These are phyloP conservation scores for Thumatha senex DNA, from an alignment of 2,888 invertebrate genomes.

Conservation along the genomic window DNA sequence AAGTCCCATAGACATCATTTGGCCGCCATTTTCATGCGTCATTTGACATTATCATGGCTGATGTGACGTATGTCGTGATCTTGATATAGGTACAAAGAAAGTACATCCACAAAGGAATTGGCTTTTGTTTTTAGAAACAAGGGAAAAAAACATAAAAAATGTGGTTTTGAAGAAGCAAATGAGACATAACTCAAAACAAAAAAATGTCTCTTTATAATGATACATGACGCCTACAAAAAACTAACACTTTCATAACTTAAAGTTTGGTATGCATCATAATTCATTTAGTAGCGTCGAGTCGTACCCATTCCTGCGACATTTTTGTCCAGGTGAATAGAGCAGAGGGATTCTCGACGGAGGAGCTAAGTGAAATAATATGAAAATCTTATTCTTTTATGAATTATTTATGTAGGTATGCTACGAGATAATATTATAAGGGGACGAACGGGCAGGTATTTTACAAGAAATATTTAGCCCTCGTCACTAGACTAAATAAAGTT, in stretches of 20 bases:
- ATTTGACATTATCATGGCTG: no score
- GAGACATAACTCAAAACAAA: no score
- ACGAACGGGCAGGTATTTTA: constrained; percentile 36
- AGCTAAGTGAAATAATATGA: constrained; percentile 54
- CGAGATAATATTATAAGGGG: constrained; percentile 36
- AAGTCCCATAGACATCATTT: no score
- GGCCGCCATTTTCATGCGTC: no score
- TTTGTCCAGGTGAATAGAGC: constrained; percentile 37
- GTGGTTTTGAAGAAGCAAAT: not conserved
- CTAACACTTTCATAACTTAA: constrained; percentile 20
- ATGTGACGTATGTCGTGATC: not conserved
- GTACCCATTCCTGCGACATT: constrained; percentile 30
- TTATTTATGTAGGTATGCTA: constrained; percentile 47
- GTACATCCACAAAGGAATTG: not conserved
- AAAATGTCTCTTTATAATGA: not conserved
- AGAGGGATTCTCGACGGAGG: constrained; percentile 31
- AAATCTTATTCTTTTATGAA: constrained; percentile 56
- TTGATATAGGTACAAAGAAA: not conserved
- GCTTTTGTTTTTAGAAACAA: not conserved
- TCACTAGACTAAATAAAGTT: constrained; percentile 12
- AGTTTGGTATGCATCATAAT: constrained; percentile 36
- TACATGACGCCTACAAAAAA: not conserved
- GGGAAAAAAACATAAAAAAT: not conserved
- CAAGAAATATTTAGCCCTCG: constrained; percentile 29
- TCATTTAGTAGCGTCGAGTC: constrained; percentile 30